Conservation (phyloP, 2,797 vertebrate genomes). For the Echiichthys vipera region DNA sequence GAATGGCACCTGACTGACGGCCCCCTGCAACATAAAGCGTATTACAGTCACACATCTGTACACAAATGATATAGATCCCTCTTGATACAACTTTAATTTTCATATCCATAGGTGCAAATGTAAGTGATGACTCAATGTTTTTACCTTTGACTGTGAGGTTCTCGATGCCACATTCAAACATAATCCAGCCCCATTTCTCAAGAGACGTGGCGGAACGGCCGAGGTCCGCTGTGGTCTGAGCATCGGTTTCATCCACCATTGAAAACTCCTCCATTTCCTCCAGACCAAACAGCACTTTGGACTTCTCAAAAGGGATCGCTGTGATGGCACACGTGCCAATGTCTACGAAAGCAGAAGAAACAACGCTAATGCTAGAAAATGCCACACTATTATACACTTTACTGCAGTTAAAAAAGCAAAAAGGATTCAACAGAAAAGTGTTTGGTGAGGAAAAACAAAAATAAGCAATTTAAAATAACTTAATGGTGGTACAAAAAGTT, state of each 20-base stretch:
- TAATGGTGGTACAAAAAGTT: no score
- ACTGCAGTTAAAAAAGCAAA: no score
- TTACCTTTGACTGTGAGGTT: slow-evolving; percentile 97
- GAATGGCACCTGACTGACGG: slow-evolving; percentile 94
- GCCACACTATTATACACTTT: neutral
- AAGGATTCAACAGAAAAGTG: neutral
- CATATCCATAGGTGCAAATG: neutral
- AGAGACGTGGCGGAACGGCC: slow-evolving; percentile 86
- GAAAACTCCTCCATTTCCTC: slow-evolving; percentile 96
- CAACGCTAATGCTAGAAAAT: neutral
- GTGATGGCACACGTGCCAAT: slow-evolving; percentile 96
- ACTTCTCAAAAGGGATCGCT: slow-evolving; percentile 98
- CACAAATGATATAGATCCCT: neutral
- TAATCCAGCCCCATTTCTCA: slow-evolving; percentile 99
- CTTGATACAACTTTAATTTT: no score
- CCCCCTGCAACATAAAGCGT: slow-evolving; percentile 84
- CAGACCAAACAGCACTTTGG: slow-evolving; percentile 97
- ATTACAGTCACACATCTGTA: neutral
- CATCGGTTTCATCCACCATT: slow-evolving; percentile 94
- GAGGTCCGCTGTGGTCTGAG: slow-evolving; percentile 82
- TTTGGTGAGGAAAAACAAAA: neutral
- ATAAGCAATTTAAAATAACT: neutral
- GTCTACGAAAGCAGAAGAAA: slow-evolving; percentile 79
- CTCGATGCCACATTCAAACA: slow-evolving; percentile 99
- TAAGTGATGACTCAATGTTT: neutral